A percentile compares a stretch with the other conserved stretches of the same genome.
Conservation (phyloP, 2,888 invertebrate genomes). For the Baccha elongata region DNA sequence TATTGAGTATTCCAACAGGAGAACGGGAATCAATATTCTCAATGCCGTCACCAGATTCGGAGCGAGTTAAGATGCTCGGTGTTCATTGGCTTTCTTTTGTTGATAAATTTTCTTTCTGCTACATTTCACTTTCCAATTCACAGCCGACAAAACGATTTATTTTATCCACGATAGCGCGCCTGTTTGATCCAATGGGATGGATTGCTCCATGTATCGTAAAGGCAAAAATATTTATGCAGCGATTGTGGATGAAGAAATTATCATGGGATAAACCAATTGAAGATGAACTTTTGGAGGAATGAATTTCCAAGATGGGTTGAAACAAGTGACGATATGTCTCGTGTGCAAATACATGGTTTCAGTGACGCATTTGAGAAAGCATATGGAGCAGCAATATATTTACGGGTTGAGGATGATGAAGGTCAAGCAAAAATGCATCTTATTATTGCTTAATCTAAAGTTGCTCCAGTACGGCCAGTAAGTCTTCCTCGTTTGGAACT, state of each 20-base stretch:
- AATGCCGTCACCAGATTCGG: background rate
- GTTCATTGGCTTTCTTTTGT: background rate
- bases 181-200: slow-evolving; percentile 28
- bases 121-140: background rate
- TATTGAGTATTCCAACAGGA: background rate
- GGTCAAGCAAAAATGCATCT: background rate
- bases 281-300: background rate
- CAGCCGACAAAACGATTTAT: background rate
- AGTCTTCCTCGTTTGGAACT: background rate
- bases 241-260: background rate
- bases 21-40: background rate
- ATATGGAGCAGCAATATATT: background rate
- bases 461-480: background rate
- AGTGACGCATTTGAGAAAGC: slow-evolving; percentile 36
- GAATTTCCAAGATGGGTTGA: slow-evolving; percentile 24
- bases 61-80: no score
- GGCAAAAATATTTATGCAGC: background rate
- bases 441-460: background rate
- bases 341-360: slow-evolving; percentile 35
- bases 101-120: background rate
- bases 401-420: background rate
- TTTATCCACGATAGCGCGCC: background rate
- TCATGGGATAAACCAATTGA: slow-evolving; percentile 12
- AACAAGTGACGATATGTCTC: background rate
- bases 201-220: background rate